Evolutionary conservation across 2,888 invertebrate genomes (phyloP).

Genomic region (Nasonovia ribisnigri): DNA sequence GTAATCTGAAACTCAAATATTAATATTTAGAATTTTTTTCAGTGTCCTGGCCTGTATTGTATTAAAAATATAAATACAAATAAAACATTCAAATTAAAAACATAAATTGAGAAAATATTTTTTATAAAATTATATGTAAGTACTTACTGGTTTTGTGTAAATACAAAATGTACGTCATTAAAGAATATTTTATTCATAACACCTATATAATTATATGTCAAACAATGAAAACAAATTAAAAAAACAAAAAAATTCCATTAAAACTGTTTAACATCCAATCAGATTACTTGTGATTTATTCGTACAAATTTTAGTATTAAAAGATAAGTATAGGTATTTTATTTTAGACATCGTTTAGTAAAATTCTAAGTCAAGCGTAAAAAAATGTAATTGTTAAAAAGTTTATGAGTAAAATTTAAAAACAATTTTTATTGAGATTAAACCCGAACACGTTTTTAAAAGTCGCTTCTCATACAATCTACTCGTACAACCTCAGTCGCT

Average conservation of each 20-base stretch:
- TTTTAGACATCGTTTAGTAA: background rate
- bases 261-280: background rate
- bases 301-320: background rate
- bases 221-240: background rate
- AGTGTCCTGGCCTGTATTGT: too few relatives aligned
- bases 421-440: background rate
- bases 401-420: background rate
- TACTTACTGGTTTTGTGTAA: background rate
- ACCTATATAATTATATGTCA: background rate
- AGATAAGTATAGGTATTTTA: background rate
- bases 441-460: background rate
- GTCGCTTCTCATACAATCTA: background rate
- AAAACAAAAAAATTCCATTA: background rate
- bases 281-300: background rate
- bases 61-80: too few relatives aligned
- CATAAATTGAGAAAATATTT: background rate
- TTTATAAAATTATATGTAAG: background rate
- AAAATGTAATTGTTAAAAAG: background rate
- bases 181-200: background rate
- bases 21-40: too few relatives aligned
- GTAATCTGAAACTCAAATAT: too few relatives aligned
- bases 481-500: background rate
- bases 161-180: background rate
- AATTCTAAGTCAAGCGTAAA: background rate
- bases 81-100: background rate